Evolutionary conservation across 1,140 invertebrate species (phyloP).

Genomic region (Ceratosolen fusciceps): DNA sequence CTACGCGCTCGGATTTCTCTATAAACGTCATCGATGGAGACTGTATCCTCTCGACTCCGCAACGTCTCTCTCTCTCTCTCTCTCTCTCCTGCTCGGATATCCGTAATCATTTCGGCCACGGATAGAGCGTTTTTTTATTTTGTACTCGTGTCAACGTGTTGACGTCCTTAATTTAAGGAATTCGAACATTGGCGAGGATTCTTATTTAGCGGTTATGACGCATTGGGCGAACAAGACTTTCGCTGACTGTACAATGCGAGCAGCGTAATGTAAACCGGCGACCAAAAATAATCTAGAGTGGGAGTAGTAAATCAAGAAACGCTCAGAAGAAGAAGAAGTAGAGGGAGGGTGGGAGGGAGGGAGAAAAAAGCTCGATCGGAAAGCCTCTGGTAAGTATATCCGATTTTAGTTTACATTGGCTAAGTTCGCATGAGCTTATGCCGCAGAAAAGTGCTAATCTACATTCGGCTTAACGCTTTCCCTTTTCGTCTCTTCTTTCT

Average conservation of each 20-base stretch:
- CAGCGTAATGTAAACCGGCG: conserved; percentile 34
- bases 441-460: conserved; percentile 4
- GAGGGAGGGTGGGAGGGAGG: background rate
- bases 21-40: too few relatives aligned
- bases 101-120: too few relatives aligned
- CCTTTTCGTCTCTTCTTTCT: too few relatives aligned
- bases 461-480: background rate
- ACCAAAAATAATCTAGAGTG: conserved; percentile 43
- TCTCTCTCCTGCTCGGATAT: too few relatives aligned
- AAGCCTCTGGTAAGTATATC: conserved; percentile 22
- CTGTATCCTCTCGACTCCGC: too few relatives aligned
- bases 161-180: too few relatives aligned
- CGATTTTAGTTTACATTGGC: conserved; percentile 40
- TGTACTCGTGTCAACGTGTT: too few relatives aligned
- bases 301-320: conserved; percentile 33
- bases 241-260: conserved; percentile 23
- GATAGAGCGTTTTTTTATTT: too few relatives aligned
- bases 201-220: too few relatives aligned
- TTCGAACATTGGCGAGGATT: too few relatives aligned
- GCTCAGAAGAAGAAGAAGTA: background rate
- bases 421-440: background rate
- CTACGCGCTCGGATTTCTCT: too few relatives aligned
- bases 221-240: background rate
- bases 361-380: conserved; percentile 23
- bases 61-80: too few relatives aligned